Base-by-base conservation (phyloP, 2,888 invertebrate species). In the Tortricodes alternella region DNA sequence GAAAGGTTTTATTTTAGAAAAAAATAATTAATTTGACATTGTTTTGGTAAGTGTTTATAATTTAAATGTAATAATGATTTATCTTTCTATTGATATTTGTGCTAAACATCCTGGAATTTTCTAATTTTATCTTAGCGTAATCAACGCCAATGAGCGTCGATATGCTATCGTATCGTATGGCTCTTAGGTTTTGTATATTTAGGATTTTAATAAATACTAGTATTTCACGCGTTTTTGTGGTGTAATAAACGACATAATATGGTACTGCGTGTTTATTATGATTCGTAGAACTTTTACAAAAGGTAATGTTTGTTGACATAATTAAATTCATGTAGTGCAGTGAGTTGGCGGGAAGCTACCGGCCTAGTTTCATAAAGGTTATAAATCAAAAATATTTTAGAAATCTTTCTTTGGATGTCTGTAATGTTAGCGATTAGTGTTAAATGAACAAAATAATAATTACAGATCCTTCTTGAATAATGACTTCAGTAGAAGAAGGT, bases 401-500 rank as follows among this genome's bases (percentile, higher is more conserved):
- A 7, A 35, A 39, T 46, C 24, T 21, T 23, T 29, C n/a, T 56
- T 11, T 34, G 2, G 3, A 34, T n/a, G 15, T 11, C 15, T 11
- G 8, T 11, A 9, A 9, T 16, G 34, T 23, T 8, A n/a, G n/a
- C n/a, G n/a, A n/a, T n/a, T n/a, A n/a, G n/a, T 1, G 15, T 43
- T n/a, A 43, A 38, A 37, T 56, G 27, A 35, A n/a, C n/a, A 32
- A 41, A 19, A 34, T 35, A 37, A 27, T 43, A 9, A 19, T 55
- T n/a, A 6, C 29, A 49, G 46, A 23, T 43, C 21, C n/a, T 21
- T 16, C 29, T 13, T 46, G 29, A 9, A 51, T 18, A 62, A 90
- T 90, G 90, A 82, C 83, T 62, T 78, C 88, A 32, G 66, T 83
- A 51, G 90, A 88, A 63, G 90, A 87, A 73, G 78, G 83, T 37